phyloP scores from a whole-genome alignment of 2,797 vertebrate species.

The Todus mexicanus region DNA sequence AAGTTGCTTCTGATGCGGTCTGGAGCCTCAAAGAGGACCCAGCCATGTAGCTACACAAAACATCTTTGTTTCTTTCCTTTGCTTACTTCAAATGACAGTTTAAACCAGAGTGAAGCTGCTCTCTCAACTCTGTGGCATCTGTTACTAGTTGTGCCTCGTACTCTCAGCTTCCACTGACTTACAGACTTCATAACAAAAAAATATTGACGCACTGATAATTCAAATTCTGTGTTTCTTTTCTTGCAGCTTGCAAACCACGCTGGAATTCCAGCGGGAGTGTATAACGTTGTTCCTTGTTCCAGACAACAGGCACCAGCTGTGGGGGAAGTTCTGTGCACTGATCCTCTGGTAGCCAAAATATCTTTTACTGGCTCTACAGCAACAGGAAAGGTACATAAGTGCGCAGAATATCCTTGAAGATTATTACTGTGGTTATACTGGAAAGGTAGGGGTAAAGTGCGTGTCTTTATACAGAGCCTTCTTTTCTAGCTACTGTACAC shows the following conservation, averaged over 20 bases:
- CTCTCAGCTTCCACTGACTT: neutral
- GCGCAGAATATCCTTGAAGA: neutral
- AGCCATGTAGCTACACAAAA: neutral
- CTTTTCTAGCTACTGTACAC: neutral
- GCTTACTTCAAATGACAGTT: neutral
- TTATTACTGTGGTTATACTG: neutral
- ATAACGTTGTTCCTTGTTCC: constrained; percentile 94
- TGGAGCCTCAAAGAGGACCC: neutral
- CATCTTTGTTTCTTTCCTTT: neutral
- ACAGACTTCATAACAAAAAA: neutral
- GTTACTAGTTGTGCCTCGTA: neutral
- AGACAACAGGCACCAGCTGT: constrained; percentile 81
- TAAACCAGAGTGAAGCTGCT: neutral
- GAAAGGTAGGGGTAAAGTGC: neutral
- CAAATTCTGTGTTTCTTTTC: neutral
- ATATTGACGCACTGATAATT: neutral
- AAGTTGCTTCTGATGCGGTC: neutral
- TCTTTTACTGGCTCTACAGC: constrained; percentile 97
- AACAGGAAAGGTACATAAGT: constrained; percentile 86
- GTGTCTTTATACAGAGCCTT: neutral
- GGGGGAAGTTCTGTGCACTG: constrained; percentile 87
- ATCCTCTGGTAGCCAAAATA: constrained; percentile 89
- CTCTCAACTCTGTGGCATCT: neutral
- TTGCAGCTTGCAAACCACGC: constrained; percentile 88
- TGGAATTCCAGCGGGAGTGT: constrained; percentile 89